A percentile compares a stretch with the other conserved stretches of the same genome.
Evolutionary conservation across 2,888 invertebrate species (phyloP).

Genomic region (Ophioninae sp.): DNA sequence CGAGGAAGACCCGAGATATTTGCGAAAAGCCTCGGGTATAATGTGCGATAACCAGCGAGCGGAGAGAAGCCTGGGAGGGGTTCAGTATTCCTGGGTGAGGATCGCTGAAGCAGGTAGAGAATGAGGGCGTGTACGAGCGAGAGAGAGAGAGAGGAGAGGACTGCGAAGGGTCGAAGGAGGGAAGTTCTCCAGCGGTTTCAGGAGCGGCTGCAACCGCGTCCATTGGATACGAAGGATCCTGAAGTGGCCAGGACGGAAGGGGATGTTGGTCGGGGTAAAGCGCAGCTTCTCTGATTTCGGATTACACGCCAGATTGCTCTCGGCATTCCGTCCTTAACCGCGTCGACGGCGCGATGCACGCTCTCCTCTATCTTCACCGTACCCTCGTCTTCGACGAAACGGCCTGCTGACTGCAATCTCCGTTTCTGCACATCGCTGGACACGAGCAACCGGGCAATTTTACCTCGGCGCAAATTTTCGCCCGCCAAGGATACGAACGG

Average conservation of each 20-base stretch:
- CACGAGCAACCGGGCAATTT: conserved; percentile 59
- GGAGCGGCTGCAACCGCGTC: conserved; percentile 27
- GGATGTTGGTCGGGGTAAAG: conserved; percentile 29
- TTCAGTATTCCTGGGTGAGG: conserved; percentile 45
- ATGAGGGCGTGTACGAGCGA: not conserved
- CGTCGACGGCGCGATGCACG: conserved; percentile 49
- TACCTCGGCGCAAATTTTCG: conserved; percentile 44
- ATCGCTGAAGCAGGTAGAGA: conserved; percentile 30
- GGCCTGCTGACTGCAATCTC: conserved; percentile 53
- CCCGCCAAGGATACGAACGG: conserved; percentile 10
- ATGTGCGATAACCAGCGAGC: conserved; percentile 57
- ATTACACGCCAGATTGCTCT: conserved; percentile 65
- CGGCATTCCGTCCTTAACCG: conserved; percentile 65
- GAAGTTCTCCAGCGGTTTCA: conserved; percentile 54
- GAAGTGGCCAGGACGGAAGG: conserved; percentile 28
- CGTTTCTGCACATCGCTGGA: conserved; percentile 56
- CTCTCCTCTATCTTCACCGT: conserved; percentile 25
- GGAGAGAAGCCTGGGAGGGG: conserved; percentile 41
- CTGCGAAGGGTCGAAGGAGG: conserved; percentile 28
- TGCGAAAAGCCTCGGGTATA: conserved; percentile 50
- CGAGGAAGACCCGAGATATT: conserved; percentile 44
- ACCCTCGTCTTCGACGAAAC: conserved; percentile 29
- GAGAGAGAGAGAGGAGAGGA: conserved; percentile 1
- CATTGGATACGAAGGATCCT: conserved; percentile 43
- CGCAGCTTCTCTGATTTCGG: conserved; percentile 63